Base-by-base conservation (phyloP, 2,113 vertebrate species). In the Gymnarchus niloticus region DNA sequence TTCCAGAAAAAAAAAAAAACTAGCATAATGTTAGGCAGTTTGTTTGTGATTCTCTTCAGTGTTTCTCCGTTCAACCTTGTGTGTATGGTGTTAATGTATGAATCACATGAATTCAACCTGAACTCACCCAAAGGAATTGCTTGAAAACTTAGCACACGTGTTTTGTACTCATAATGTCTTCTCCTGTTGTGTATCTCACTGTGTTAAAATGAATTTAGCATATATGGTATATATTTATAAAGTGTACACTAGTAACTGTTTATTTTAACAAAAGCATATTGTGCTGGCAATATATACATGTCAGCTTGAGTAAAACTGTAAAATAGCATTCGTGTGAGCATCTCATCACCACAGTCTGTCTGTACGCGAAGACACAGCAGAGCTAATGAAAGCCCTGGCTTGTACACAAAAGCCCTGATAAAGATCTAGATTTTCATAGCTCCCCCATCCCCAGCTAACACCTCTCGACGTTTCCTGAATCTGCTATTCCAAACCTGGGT, bases 191-290 rank as follows among this genome's bases (percentile, higher is more conserved):
- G 33, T 17, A 37, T 73, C 65, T 33, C 33, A 73, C 28, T 33
- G 25, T 41, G 28, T 17, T 73, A 41, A 73, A 41, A 73, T 73
- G 65, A 33, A 37, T 73, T 73, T 73, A 73, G 41, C 65, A 73
- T 73, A 73, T 73, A 73, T 41, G 65, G 65, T 73, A 73, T 73
- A n/a, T 37, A 73, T 73, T 73, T 73, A 73, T 73, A 33, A 17
- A 73, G 65, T 73, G 41, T 28, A 73, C 65, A 14, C 65, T 73
- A 73, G 65, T 73, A 41, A 73, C 65, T 33, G 7, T 73, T 37
- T 73, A 73, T 73, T 73, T 73, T 41, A 41, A 73, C 65, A 73
- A 73, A 73, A 73, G 65, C 65, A 73, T 33, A 73, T 73, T 73
- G 65, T 73, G 65, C 65, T 73, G 65, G 41, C 65, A 73, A 33